Evolutionary conservation across 2,797 vertebrate species (phyloP), one percentile per base, ranked within the genome.

Genomic region (Alca torda): DNA sequence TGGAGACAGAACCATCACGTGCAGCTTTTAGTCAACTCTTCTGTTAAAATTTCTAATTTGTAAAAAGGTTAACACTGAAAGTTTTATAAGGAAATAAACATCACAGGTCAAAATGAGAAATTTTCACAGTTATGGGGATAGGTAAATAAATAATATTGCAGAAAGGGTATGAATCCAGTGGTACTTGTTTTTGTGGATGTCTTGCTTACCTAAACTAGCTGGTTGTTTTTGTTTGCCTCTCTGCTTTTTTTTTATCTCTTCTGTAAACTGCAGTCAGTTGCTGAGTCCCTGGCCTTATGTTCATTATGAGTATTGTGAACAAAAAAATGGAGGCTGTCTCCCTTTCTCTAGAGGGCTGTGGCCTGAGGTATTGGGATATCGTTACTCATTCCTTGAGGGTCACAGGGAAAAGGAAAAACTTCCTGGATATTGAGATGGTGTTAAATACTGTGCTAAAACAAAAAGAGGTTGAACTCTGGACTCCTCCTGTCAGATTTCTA

Each of bases 401-500:
- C 24, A 43, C 5, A 43, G 76, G 63, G 45, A 54, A 60, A 82
- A 93, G 25, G 37, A 39, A 68, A 41, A 86, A 46, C 53, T 73
- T 60, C 1, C 8, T 39, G 18, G 68, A 9, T 41, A 45, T 84
- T 93, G 35, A 35, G 51, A 16, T 87, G 51, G 25, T 84, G 35
- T 63, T 87, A 76, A 92, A 51, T 84, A 35, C 41, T 31, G 18
- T 10, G 6, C 23, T 94, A 18, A 54, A 73, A 67, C 51, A 85
- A 50, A 68, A 82, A 90, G 25, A 79, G 30, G 18, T 80, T 77
- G 50, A 90, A 41, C 78, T 97, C 89, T 92, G 83, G 79, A 46
- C 59, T 95, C 15, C 76, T 97, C 20, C 70, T 92, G 73, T 87
- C 72, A 91, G 72, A 84, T 75, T 64, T 90, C 81, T 76, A 56